Percentiles rank a stretch among this genome's conserved stretches.
Evolutionary conservation across 2,888 invertebrate genomes (phyloP).

Genomic region (Pristionchus mayeri): DNA sequence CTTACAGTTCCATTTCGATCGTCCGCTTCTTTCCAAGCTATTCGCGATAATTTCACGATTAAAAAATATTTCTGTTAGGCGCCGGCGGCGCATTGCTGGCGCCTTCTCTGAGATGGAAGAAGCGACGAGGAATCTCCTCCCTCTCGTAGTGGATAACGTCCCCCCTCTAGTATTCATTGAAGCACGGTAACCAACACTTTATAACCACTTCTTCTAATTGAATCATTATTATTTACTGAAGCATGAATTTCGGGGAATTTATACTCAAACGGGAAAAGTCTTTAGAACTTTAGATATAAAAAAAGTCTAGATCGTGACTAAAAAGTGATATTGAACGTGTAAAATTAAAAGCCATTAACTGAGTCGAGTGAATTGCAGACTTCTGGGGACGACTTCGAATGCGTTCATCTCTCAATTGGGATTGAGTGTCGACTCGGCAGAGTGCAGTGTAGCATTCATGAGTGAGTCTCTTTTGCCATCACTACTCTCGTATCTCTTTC

Average conservation of each 20-base stretch:
- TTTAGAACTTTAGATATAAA: no score
- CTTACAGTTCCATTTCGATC: no score
- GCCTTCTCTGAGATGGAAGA: constrained; percentile 7
- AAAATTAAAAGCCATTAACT: background rate
- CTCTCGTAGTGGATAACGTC: constrained; percentile 24
- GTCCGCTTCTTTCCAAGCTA: background rate
- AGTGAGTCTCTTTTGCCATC: constrained; percentile 61
- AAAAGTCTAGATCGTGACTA: background rate
- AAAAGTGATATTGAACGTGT: background rate
- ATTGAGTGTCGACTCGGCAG: constrained; percentile 65
- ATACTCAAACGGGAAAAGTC: no score
- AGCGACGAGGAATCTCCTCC: background rate
- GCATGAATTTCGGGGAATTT: no score
- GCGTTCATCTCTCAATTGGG: constrained; percentile 65
- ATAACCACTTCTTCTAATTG: background rate
- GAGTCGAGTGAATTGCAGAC: background rate
- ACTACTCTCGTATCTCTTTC: background rate
- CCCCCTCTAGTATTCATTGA: constrained; percentile 42
- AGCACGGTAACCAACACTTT: constrained; percentile 38
- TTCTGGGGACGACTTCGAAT: constrained; percentile 1
- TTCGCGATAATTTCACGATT: background rate
- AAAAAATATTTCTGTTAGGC: background rate
- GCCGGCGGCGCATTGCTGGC: background rate
- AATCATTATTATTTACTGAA: background rate
- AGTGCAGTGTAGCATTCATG: constrained; percentile 67